These are phyloP conservation scores for Pristis pectinata DNA, from an alignment of 2,797 vertebrate genomes.

Conservation along the genomic window DNA sequence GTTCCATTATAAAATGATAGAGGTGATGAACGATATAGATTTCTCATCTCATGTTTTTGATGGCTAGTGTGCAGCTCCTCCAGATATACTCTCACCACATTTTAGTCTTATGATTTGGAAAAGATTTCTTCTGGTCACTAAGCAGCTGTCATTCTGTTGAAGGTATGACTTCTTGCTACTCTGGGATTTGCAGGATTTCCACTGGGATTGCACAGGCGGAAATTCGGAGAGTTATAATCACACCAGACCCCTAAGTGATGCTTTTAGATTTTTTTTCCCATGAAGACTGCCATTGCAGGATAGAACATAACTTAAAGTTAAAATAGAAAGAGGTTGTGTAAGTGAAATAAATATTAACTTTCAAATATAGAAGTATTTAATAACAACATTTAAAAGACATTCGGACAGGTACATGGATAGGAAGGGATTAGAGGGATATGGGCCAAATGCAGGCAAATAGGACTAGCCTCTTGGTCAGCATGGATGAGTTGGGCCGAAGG, in stretches of 20 bases:
- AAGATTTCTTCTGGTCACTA: neutral
- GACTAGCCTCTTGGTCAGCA: too few relatives aligned
- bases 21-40: conserved; percentile 36
- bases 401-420: too few relatives aligned
- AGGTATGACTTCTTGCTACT: too few relatives aligned
- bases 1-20: conserved; percentile 38
- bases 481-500: too few relatives aligned
- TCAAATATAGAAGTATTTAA: too few relatives aligned
- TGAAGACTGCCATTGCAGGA: too few relatives aligned
- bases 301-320: neutral
- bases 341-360: neutral
- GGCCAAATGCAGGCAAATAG: too few relatives aligned
- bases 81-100: neutral
- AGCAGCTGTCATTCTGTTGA: conserved; percentile 1
- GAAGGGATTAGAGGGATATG: too few relatives aligned
- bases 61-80: neutral
- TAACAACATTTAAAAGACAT: too few relatives aligned
- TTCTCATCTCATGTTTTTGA: conserved; percentile 36
- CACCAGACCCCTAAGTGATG: neutral
- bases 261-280: neutral
- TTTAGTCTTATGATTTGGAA: neutral
- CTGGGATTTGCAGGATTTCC: neutral
- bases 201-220: neutral
- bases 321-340: neutral
- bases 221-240: neutral